These are phyloP conservation scores for Denticeps clupeoides DNA, from an alignment of 2,797 vertebrate genomes.

Conservation along the genomic window DNA sequence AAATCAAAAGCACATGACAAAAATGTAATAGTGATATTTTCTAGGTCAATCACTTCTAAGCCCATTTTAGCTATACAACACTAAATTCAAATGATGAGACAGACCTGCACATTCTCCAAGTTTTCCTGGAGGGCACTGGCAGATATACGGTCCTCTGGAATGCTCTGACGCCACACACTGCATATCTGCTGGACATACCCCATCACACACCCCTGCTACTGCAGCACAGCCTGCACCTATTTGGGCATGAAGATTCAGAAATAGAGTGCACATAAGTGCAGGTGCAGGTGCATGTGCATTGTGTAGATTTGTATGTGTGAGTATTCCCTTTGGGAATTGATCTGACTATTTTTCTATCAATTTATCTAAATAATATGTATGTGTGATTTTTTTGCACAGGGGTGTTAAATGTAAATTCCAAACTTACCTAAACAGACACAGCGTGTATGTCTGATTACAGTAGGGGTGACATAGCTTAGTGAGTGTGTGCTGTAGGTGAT, in stretches of 20 bases:
- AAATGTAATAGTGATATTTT: no score
- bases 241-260: not conserved
- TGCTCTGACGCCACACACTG: conserved; percentile 80
- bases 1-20: no score
- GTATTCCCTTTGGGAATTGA: no score
- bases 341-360: no score
- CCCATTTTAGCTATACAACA: no score
- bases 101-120: conserved; percentile 87
- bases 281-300: no score
- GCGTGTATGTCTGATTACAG: conserved; percentile 79
- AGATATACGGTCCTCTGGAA: conserved; percentile 73
- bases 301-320: no score
- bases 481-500: conserved; percentile 80
- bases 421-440: conserved; percentile 88
- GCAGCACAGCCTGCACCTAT: conserved; percentile 49
- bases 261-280: not conserved
- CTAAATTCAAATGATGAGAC: conserved; percentile 22
- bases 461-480: conserved; percentile 64
- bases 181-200: conserved; percentile 81
- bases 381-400: no score
- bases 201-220: conserved; percentile 65
- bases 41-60: not conserved
- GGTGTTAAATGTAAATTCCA: no score
- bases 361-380: no score
- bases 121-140: conserved; percentile 91